Base-by-base conservation (phyloP, 2,888 invertebrate genomes). In the Polylopha cassiicola region DNA sequence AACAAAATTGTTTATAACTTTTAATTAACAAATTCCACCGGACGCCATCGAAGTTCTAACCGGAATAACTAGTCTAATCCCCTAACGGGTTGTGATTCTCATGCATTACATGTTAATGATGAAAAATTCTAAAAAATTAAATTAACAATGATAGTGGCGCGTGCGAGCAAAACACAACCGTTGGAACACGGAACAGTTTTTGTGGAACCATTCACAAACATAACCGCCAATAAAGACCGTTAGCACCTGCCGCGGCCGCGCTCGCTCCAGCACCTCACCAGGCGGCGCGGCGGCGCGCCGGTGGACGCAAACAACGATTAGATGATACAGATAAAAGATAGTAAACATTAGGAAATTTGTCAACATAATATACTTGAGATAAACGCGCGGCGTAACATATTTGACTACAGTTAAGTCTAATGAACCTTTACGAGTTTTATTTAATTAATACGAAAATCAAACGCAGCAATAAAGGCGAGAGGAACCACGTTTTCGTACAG, bases 211-310 rank as follows among this genome's bases (percentile, higher is more conserved):
- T 78, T 79, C 70, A 78, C 67, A 60, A 72, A n/a, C n/a, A 66
- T 78, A 82, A 82, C 84, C 76, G 84, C 69, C 82, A 67, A 48
- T 43, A 36, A 49, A 50, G 60, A 72, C 84, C 82, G 84, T 84
- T 84, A 78, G 46, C 81, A 81, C 78, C 82, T 82, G 82, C 71
- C 59, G 29, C 11, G 2, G 24, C 22, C 29, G 33, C 33, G 33
- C 33, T n/a, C 11, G 4, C 23, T 18, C 8, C 7, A n/a, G 4
- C n/a, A n/a, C n/a, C n/a, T n/a, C n/a, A n/a, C n/a, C n/a, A n/a
- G n/a, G n/a, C n/a, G n/a, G n/a, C n/a, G n/a, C n/a, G n/a, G n/a
- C n/a, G n/a, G n/a, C n/a, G n/a, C n/a, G n/a, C n/a, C n/a, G n/a
- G n/a, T n/a, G n/a, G n/a, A n/a, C n/a, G n/a, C n/a, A n/a, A n/a